These are phyloP conservation scores for Paedocypris sp. DNA, from an alignment of 2,113 vertebrate species.

Conservation along the genomic window DNA sequence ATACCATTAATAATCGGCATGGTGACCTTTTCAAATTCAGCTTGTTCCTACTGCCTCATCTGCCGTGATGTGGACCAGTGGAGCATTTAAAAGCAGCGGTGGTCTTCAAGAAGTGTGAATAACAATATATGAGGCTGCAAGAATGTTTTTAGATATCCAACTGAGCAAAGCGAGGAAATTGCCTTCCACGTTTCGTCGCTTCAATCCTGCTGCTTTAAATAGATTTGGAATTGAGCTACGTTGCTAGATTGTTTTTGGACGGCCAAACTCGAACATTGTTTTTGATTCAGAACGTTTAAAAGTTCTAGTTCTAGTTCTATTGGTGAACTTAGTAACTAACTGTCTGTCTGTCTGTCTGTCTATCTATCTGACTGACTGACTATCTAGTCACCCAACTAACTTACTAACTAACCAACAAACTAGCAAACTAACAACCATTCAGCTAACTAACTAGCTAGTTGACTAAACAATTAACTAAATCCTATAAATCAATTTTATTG, in stretches of 20 bases:
- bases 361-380: neutral
- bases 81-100: slow-evolving; percentile 30
- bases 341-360: neutral
- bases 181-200: neutral
- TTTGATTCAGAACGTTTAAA: too few relatives aligned
- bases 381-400: neutral
- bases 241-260: neutral
- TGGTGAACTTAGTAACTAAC: too few relatives aligned
- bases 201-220: neutral
- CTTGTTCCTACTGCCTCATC: slow-evolving; percentile 25
- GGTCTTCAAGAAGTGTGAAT: slow-evolving; percentile 27
- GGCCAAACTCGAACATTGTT: neutral
- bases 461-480: neutral
- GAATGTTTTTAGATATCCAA: slow-evolving; percentile 28
- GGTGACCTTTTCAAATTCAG: slow-evolving; percentile 42
- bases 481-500: too few relatives aligned
- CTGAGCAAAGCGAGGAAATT: neutral
- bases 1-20: slow-evolving; percentile 41
- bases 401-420: neutral
- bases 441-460: neutral
- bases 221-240: too few relatives aligned
- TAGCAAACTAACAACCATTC: neutral
- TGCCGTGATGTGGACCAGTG: slow-evolving; percentile 19
- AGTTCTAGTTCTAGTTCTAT: too few relatives aligned
- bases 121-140: slow-evolving; percentile 12